Percentiles rank a stretch among this genome's conserved stretches.
phyloP scores from a whole-genome alignment of 2,113 vertebrate genomes.

The Mystacornis crossleyi region DNA sequence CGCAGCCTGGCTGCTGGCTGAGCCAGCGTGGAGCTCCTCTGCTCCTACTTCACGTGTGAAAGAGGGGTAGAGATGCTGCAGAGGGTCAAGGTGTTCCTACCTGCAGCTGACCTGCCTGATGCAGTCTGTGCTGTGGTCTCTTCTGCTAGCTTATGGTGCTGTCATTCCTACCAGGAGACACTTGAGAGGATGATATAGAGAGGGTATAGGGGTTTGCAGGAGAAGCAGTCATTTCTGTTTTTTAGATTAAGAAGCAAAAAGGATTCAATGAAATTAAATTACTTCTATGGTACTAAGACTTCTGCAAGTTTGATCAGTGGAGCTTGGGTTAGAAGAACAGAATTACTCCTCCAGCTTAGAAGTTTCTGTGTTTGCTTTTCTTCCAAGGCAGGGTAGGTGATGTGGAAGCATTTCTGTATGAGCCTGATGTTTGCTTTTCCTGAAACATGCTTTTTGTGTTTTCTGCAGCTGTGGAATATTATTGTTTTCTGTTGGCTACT shows the following conservation, averaged over 20 bases:
- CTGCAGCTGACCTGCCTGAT: neutral
- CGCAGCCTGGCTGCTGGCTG: neutral
- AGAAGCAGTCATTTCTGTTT: neutral
- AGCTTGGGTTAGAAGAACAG: neutral
- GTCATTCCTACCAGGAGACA: neutral
- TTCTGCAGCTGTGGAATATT: neutral
- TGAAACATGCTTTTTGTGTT: neutral
- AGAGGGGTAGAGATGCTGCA: neutral
- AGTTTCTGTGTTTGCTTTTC: neutral
- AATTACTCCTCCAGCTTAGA: neutral
- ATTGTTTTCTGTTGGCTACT: neutral
- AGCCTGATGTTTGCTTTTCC: neutral
- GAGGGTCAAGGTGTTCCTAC: neutral
- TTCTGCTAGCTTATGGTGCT: neutral
- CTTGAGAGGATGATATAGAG: neutral
- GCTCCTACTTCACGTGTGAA: neutral
- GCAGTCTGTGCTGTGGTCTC: neutral
- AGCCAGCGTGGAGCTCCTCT: rapidly evolving
- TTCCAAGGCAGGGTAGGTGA: neutral
- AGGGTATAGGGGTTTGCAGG: neutral
- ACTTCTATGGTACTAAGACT: neutral
- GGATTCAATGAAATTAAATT: neutral
- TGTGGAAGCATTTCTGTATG: neutral
- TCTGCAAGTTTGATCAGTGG: neutral
- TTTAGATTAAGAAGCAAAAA: neutral